Base-by-base conservation (phyloP, 2,888 invertebrate genomes). In the Platypus cylindrus region DNA sequence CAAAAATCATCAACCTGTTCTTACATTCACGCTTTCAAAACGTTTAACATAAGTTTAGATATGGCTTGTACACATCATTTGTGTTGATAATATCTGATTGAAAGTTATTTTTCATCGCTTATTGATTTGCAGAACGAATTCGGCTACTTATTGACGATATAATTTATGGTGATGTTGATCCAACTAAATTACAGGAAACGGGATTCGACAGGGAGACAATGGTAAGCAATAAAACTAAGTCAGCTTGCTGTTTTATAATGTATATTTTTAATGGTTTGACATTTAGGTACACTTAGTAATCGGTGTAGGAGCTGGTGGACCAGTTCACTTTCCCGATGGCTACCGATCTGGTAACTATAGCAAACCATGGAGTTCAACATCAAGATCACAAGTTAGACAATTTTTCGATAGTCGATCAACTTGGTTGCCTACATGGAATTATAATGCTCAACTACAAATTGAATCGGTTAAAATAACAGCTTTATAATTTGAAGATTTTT, bases 281-380 rank as follows among this genome's bases (percentile, higher is more conserved):
- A 45, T 45, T 32, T 34, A 81, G 79, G 78, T 77, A 59, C 71
- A 70, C 53, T 52, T 82, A 32, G 67, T 73, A 5, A 47, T 83
- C 29, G 81, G 81, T 1, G 62, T 82, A 3, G 77, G 75, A 25
- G 78, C 73, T 2, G 82, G 80, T n/a, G 78, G 82, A 12, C 56
- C 71, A 16, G 66, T 67, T 0, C 73, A 74, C 53, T 81, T 81
- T 55, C 72, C 71, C 0, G 76, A 81, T 48, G 59, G 57, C 11
- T 55, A 56, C 12, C 52, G 50, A 35, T 65, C 68, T 17, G 51
- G 54, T 5, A 47, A 45, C 2, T 51, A 54, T 7, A 46, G 53
- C 1, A 82, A 81, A 52, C 81, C 81, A 3, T 83, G 82, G 81
- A 63, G 47, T 34, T 78, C 78, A 51, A 50, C 51, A 2, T 66